A percentile compares a stretch with the other conserved stretches of the same genome.
Evolutionary conservation across 2,888 invertebrate species (phyloP).

Genomic region (Drosophila testacea): DNA sequence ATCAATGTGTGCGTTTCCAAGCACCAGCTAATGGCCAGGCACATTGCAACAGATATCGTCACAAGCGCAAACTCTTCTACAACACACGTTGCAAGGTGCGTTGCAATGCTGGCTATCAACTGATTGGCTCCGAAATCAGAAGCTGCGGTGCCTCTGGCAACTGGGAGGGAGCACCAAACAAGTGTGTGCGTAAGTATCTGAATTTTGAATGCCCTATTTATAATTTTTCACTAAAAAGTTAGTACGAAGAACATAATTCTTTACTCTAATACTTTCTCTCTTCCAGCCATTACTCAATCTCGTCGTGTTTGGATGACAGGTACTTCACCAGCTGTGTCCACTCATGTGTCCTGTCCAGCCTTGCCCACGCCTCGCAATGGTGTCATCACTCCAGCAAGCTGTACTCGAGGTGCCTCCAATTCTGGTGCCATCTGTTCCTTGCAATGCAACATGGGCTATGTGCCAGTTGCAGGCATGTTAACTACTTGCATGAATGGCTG

Average conservation of each 20-base stretch:
- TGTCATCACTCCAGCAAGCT: conserved; percentile 86
- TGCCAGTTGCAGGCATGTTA: conserved; percentile 77
- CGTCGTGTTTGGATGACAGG: conserved; percentile 8
- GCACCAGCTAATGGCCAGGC: conserved; percentile 82
- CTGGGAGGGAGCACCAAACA: conserved; percentile 86
- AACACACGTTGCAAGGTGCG: conserved; percentile 83
- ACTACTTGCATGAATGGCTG: conserved; percentile 84
- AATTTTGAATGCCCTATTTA: too few species aligned
- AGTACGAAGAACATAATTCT: not conserved
- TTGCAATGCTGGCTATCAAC: conserved; percentile 86
- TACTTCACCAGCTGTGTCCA: not conserved
- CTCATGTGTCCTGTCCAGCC: conserved; percentile 85
- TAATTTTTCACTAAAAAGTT: too few species aligned
- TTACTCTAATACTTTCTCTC: not conserved
- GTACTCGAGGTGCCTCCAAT: conserved; percentile 85
- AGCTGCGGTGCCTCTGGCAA: conserved; percentile 86
- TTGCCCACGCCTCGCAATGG: conserved; percentile 86
- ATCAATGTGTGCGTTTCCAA: conserved; percentile 80
- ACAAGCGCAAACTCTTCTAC: conserved; percentile 83
- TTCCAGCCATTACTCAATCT: conserved; percentile 10
- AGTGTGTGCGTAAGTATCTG: conserved; percentile 86
- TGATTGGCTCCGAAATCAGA: conserved; percentile 86
- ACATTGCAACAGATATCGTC: conserved; percentile 83
- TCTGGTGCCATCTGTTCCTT: conserved; percentile 86
- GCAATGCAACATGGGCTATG: conserved; percentile 86